These are phyloP conservation scores for Psettodes erumei DNA, from an alignment of 2,113 vertebrate genomes.

Conservation along the genomic window DNA sequence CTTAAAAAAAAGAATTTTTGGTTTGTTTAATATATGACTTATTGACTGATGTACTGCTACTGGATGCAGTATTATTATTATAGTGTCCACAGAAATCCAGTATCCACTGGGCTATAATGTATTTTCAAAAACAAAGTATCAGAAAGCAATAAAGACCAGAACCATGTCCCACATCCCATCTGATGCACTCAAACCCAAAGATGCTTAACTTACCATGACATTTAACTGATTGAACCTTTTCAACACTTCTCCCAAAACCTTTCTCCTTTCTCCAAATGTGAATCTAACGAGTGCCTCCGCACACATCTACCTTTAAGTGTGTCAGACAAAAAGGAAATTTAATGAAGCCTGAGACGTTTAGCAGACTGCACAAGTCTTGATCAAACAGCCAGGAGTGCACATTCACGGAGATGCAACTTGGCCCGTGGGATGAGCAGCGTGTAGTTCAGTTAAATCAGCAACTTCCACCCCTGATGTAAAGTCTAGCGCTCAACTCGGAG, in stretches of 20 bases:
- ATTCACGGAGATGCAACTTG: constrained; percentile 50
- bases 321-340: constrained; percentile 9
- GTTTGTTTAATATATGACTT: too few species aligned
- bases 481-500: constrained; percentile 49
- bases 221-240: background rate
- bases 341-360: constrained; percentile 23
- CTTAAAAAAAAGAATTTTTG: too few species aligned
- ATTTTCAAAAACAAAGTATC: background rate
- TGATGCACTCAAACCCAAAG: background rate
- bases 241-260: background rate
- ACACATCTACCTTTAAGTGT: background rate
- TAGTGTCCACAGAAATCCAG: background rate
- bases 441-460: constrained; percentile 69
- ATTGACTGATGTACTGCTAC: too few species aligned
- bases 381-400: constrained; percentile 47
- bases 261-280: background rate
- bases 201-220: too few species aligned
- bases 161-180: background rate
- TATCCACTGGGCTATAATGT: background rate
- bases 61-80: too few species aligned
- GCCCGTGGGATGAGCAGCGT: constrained; percentile 55
- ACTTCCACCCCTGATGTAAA: constrained; percentile 69
- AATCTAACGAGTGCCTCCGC: background rate
- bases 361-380: constrained; percentile 27
- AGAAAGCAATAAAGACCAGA: background rate